Evolutionary conservation across 1,140 invertebrate species (phyloP).

Genomic region (Eupristina koningsbergeri): DNA sequence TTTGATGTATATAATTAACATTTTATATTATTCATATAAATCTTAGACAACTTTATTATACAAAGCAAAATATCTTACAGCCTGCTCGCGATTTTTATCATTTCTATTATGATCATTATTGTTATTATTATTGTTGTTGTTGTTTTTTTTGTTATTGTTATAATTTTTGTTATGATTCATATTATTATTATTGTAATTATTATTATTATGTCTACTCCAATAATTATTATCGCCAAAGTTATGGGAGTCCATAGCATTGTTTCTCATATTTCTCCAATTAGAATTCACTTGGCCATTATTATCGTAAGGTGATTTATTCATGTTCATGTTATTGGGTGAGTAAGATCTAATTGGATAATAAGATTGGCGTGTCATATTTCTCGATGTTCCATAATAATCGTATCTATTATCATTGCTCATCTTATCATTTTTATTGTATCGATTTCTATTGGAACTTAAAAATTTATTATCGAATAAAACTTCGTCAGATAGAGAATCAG

Average conservation of each 20-base stretch:
- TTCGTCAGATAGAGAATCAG: constrained; percentile 58
- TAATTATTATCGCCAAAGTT: constrained; percentile 18
- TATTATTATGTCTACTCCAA: not conserved
- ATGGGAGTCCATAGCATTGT: constrained; percentile 6
- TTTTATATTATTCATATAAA: not conserved
- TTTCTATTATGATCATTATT: constrained; percentile 37
- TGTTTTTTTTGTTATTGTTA: constrained; percentile 47
- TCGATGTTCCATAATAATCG: constrained; percentile 17
- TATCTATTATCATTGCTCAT: not conserved
- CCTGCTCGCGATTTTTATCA: constrained; percentile 51
- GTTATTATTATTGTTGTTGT: constrained; percentile 46
- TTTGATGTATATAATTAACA: no score
- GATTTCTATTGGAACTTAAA: constrained; percentile 50
- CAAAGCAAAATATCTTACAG: constrained; percentile 54
- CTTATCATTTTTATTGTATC: constrained; percentile 41
- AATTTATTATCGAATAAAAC: constrained; percentile 61
- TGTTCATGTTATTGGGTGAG: not conserved
- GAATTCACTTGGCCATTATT: not conserved
- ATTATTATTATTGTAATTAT: constrained; percentile 25
- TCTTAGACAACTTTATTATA: not conserved
- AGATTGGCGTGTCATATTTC: constrained; percentile 9
- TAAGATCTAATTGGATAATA: constrained; percentile 40
- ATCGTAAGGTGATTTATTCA: constrained; percentile 3
- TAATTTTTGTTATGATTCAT: constrained; percentile 42
- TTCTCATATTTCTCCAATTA: constrained; percentile 21